Base-by-base conservation (phyloP, 2,888 invertebrate species). In the Perithous albicinctus region DNA sequence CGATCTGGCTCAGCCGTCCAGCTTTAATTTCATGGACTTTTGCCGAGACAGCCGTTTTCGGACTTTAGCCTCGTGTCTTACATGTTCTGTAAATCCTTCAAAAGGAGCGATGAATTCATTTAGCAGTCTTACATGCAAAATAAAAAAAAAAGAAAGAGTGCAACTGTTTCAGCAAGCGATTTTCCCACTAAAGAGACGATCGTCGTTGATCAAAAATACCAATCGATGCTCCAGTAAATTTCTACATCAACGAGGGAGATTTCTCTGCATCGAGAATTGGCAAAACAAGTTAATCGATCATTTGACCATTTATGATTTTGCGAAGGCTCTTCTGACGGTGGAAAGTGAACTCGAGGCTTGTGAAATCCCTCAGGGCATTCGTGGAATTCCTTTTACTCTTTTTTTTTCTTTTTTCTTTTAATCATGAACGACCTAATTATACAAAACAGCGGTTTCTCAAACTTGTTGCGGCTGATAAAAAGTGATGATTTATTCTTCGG, bases 251-350 rank as follows among this genome's bases (percentile, higher is more conserved):
- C 5, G 59, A 35, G 63, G 63, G 18, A 54, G 35, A 64, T 75
- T 64, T 64, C 61, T 86, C 81, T 86, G 82, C 85, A 87, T 87
- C 51, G 78, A 85, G 86, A 84, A 86, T 87, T 86, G 87, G 84
- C 83, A 83, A 84, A 75, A 69, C 59, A 69, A 18, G 51, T 26
- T 43, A 63, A 73, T 70, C 85, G 67, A 81, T 77, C 43, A 35
- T 70, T 74, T 78, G 54, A 70, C 74, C 78, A 78, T 81, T 74
- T 74, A 69, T 7, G 73, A 78, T 35, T n/a, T 59, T 18, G 10
- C 26, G 23, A 29, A 56, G 61, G 67, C 59, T 59, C 8, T 18
- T 32, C 32, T 35, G 70, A 59, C 72, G 32, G 69, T 66, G 51
- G 75, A 73, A 46, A 78, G 69, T 59, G 78, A 77, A 54, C 29